These are phyloP conservation scores for Sebastes flavidus DNA, from an alignment of 2,797 vertebrate genomes.

Conservation along the genomic window DNA sequence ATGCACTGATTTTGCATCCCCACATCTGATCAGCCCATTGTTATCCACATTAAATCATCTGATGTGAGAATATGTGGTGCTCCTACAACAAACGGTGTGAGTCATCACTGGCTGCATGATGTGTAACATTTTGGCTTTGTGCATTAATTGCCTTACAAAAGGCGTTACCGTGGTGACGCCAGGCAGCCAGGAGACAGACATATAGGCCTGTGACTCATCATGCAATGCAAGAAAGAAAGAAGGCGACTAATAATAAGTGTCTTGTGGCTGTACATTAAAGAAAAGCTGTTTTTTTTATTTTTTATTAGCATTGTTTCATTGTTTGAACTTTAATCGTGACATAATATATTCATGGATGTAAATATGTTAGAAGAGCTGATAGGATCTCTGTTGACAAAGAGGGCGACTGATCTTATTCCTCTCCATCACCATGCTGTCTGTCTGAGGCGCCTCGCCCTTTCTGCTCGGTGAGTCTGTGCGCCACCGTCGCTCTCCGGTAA, in stretches of 20 bases:
- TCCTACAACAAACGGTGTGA: slow-evolving; percentile 43
- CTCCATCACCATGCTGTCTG: slow-evolving; percentile 25
- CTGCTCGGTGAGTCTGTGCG: slow-evolving; percentile 50
- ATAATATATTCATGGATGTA: not conserved
- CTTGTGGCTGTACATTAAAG: not conserved
- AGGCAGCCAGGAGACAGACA: slow-evolving; percentile 61
- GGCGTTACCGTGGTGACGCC: slow-evolving; percentile 67
- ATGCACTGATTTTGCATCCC: slow-evolving; percentile 6
- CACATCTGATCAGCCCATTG: slow-evolving; percentile 5
- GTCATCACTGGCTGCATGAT: slow-evolving; percentile 38
- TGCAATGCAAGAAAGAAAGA: slow-evolving; percentile 9
- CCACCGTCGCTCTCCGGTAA: slow-evolving; percentile 68
- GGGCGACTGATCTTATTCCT: slow-evolving; percentile 29
- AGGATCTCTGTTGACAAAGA: slow-evolving; percentile 57
- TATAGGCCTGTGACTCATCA: slow-evolving; percentile 72
- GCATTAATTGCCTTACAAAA: slow-evolving; percentile 46
- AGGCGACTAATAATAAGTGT: not conserved
- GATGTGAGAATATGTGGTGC: slow-evolving; percentile 22
- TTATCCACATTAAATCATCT: not conserved
- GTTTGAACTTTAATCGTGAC: slow-evolving; percentile 3
- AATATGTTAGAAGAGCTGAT: slow-evolving; percentile 5
- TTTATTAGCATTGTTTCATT: not conserved
- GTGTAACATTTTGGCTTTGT: slow-evolving; percentile 28
- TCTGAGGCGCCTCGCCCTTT: slow-evolving; percentile 81
- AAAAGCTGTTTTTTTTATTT: not conserved